Conservation (phyloP, 2,888 invertebrate genomes). For the Calephelis perditalis region DNA sequence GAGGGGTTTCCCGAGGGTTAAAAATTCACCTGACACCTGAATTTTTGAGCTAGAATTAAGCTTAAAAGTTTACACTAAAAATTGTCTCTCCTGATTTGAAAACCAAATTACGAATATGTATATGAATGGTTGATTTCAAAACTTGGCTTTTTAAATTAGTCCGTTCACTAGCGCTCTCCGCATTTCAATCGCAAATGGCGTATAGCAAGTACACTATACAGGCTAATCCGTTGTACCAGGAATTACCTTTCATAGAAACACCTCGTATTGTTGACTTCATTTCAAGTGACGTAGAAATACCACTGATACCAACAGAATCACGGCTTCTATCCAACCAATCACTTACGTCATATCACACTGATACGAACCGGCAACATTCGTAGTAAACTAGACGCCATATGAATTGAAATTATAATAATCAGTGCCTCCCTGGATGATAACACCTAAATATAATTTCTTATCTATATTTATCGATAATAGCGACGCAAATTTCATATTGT, state of each 20-base stretch:
- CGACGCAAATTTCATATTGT: conserved; percentile 33
- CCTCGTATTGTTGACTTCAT: not conserved
- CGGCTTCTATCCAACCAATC: conserved; percentile 7
- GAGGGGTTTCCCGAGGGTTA: no score
- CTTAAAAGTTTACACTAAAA: no score
- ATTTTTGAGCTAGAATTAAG: no score
- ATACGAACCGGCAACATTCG: conserved; percentile 6
- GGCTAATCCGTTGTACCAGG: no score
- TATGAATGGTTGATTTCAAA: no score
- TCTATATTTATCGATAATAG: conserved; percentile 34
- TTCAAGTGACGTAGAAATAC: conserved; percentile 1
- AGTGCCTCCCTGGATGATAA: conserved; percentile 24
- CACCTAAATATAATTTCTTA: conserved; percentile 33
- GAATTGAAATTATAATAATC: conserved; percentile 23
- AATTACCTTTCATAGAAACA: not conserved
- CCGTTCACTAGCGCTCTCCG: no score
- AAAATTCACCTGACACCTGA: no score
- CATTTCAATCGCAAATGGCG: no score
- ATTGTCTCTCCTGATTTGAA: no score
- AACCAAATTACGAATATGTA: no score
- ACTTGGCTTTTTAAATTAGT: no score
- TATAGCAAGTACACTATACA: no score
- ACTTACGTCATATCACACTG: conserved; percentile 2
- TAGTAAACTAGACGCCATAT: conserved; percentile 16
- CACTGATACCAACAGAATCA: conserved; percentile 9